These are phyloP conservation scores for Metallyticus violacea DNA, from an alignment of 2,888 invertebrate genomes.

Conservation along the genomic window DNA sequence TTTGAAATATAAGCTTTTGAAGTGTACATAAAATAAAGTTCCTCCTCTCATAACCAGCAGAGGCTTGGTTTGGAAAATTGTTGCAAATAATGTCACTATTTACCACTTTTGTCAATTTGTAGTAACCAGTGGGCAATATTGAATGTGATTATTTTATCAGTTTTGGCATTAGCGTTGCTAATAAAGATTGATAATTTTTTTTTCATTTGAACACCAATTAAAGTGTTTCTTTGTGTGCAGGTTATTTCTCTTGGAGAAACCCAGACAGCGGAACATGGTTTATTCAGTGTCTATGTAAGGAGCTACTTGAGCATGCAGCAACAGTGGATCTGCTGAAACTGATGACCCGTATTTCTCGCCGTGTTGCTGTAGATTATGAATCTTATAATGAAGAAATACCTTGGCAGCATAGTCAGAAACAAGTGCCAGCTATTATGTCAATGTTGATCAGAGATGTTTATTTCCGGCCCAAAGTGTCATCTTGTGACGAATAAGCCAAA, in stretches of 20 bases:
- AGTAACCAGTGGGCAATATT: too few relatives aligned
- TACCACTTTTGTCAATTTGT: too few relatives aligned
- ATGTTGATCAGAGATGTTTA: constrained; percentile 61
- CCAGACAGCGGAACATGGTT: constrained; percentile 69
- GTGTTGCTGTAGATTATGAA: constrained; percentile 64
- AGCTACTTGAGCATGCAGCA: constrained; percentile 50
- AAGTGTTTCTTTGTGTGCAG: constrained; percentile 44
- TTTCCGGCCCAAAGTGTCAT: constrained; percentile 42
- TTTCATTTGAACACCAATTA: too few relatives aligned
- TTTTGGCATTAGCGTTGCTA: too few relatives aligned
- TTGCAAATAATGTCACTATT: too few relatives aligned
- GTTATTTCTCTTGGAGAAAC: constrained; percentile 66
- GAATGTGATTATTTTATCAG: too few relatives aligned
- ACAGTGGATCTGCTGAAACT: constrained; percentile 60
- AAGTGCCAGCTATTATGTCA: constrained; percentile 65
- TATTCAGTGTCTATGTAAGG: constrained; percentile 62
- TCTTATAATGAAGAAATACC: constrained; percentile 49
- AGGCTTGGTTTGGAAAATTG: too few relatives aligned
- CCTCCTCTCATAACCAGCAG: too few relatives aligned
- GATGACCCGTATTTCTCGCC: constrained; percentile 59
- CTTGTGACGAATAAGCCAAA: too few relatives aligned
- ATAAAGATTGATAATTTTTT: too few relatives aligned
- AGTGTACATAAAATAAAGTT: too few relatives aligned
- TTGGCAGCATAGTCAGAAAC: constrained; percentile 56
- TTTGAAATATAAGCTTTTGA: too few relatives aligned